Percentiles rank a stretch among this genome's conserved stretches.
Evolutionary conservation across 2,113 vertebrate species (phyloP).

Genomic region (Galbula dea): DNA sequence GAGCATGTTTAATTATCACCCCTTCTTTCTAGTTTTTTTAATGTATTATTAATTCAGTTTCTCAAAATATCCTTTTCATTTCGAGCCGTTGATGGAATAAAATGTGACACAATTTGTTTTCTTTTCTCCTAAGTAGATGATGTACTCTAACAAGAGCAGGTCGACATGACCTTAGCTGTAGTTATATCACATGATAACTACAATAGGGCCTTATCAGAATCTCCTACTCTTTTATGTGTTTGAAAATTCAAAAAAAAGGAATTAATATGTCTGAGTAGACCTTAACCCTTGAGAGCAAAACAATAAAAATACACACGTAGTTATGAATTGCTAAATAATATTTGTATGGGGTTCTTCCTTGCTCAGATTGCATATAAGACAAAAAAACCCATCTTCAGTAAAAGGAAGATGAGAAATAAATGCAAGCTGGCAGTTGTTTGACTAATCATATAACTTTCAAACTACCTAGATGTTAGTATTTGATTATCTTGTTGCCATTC

Average conservation of each 20-base stretch:
- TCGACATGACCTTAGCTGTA: conserved; percentile 72
- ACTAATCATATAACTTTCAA: not conserved
- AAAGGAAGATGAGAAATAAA: not conserved
- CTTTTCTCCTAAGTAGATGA: conserved; percentile 69
- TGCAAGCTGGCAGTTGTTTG: not conserved
- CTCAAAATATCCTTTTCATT: conserved; percentile 70
- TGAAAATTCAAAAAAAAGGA: conserved; percentile 41
- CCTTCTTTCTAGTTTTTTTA: conserved; percentile 66
- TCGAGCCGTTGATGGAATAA: conserved; percentile 63
- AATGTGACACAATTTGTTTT: conserved; percentile 73
- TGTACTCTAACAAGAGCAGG: conserved; percentile 64
- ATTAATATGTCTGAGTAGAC: not conserved
- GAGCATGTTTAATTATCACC: conserved; percentile 61
- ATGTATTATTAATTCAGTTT: conserved; percentile 66
- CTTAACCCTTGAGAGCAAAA: conserved; percentile 46
- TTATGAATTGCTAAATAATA: not conserved
- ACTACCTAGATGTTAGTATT: not conserved
- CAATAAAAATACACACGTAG: not conserved
- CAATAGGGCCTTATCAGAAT: conserved; percentile 64
- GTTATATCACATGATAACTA: conserved; percentile 63
- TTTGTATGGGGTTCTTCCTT: conserved; percentile 6
- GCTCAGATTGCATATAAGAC: not conserved
- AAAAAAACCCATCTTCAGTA: not conserved
- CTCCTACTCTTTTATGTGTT: conserved; percentile 52
- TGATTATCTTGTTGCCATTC: not conserved